phyloP scores from a whole-genome alignment of 2,113 vertebrate species.

The Bubo bubo region DNA sequence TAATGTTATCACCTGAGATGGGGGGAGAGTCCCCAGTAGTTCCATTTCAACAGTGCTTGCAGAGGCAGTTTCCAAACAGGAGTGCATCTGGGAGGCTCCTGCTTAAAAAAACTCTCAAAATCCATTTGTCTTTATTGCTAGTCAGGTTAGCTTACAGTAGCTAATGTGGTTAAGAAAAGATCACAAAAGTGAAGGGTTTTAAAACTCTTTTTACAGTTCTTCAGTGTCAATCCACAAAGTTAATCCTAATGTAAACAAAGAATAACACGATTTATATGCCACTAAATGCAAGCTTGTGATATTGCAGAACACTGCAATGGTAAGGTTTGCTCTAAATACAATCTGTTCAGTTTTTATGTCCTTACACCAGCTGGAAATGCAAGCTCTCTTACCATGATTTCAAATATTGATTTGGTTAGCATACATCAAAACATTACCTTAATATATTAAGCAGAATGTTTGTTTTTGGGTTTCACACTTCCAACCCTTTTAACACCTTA shows the following conservation, averaged over 20 bases:
- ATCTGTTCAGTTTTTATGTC: not conserved
- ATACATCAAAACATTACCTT: constrained; percentile 48
- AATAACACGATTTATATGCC: constrained; percentile 50
- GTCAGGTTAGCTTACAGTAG: constrained; percentile 41
- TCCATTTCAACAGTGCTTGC: not conserved
- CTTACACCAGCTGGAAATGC: constrained; percentile 50
- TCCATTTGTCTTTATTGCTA: not conserved
- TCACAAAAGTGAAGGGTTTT: constrained; percentile 55
- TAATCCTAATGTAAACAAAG: constrained; percentile 72
- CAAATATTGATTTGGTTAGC: constrained; percentile 33
- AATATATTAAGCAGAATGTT: constrained; percentile 40
- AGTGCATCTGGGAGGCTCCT: not conserved
- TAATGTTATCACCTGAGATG: not conserved
- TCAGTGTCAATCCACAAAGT: constrained; percentile 62
- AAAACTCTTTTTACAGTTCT: constrained; percentile 63
- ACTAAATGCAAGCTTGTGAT: constrained; percentile 53
- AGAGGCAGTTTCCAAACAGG: not conserved
- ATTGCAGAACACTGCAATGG: not conserved
- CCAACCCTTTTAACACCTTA: constrained; percentile 56
- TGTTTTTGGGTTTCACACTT: constrained; percentile 61
- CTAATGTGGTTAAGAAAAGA: constrained; percentile 57
- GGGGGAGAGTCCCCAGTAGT: not conserved
- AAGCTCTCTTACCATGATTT: not conserved
- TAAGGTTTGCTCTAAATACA: constrained; percentile 36
- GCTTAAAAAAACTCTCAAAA: not conserved